phyloP scores from a whole-genome alignment of 2,113 vertebrate genomes.

The Balaenoptera acutorostrata region DNA sequence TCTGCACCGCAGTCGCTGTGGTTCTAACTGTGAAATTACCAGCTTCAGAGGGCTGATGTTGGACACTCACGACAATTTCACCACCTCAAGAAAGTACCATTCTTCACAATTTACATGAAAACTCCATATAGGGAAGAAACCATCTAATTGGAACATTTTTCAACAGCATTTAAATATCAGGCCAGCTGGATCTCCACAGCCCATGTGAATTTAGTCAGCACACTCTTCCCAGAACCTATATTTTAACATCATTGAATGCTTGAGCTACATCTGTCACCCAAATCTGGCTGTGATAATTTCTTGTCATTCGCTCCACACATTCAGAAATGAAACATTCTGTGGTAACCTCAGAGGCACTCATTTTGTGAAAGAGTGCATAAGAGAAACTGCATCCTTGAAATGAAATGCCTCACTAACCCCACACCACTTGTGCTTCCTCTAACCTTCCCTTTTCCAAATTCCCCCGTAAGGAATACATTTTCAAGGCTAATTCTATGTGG shows the following conservation, averaged over 20 bases:
- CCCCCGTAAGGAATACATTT: background rate
- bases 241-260: slow-evolving; percentile 53
- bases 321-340: background rate
- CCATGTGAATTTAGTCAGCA: slow-evolving; percentile 71
- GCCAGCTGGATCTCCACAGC: slow-evolving; percentile 67
- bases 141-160: slow-evolving; percentile 64
- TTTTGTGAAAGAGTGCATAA: background rate
- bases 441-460: background rate
- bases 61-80: background rate
- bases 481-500: background rate
- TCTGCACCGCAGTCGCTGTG: background rate
- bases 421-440: background rate
- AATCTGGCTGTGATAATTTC: slow-evolving; percentile 60
- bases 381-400: background rate
- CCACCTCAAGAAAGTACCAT: background rate
- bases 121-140: slow-evolving; percentile 56
- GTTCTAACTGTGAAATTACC: background rate
- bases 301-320: background rate
- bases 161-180: slow-evolving; percentile 66
- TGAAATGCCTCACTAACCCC: background rate
- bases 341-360: background rate
- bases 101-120: slow-evolving; percentile 40
- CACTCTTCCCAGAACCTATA: slow-evolving; percentile 61
- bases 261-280: slow-evolving; percentile 70
- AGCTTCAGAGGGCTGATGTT: background rate